phyloP scores from a whole-genome alignment of 2,113 vertebrate species.

The Cichladusa arquata region DNA sequence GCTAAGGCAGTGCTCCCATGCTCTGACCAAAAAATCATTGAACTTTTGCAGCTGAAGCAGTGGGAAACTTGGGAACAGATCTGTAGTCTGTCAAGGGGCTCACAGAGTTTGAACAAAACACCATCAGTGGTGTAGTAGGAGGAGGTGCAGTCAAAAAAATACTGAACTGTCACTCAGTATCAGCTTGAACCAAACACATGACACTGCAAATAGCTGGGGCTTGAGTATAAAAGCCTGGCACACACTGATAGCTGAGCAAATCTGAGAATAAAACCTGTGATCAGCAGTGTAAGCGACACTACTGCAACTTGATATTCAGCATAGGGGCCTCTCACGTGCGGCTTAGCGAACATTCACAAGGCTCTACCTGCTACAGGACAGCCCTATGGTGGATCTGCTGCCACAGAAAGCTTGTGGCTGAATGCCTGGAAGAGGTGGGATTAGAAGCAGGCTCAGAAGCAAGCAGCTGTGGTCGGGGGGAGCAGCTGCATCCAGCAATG shows the following conservation, averaged over 20 bases:
- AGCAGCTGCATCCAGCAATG: background rate
- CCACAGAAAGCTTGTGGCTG: background rate
- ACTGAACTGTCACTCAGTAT: background rate
- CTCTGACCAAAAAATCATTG: background rate
- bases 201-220: background rate
- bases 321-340: background rate
- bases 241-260: background rate
- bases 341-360: accelerated
- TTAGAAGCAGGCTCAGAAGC: background rate
- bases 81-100: background rate
- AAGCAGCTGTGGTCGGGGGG: background rate
- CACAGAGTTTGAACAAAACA: background rate
- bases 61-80: background rate
- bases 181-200: background rate
- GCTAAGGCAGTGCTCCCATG: background rate
- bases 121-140: background rate
- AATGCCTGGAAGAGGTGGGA: background rate
- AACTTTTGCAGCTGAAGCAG: background rate
- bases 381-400: accelerated
- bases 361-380: background rate
- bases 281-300: background rate
- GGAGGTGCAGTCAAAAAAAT: background rate
- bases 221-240: background rate
- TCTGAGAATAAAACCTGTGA: background rate
- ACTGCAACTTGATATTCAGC: background rate